A percentile compares a stretch with the other conserved stretches of the same genome.
phyloP scores from a whole-genome alignment of 2,888 invertebrate genomes.

The Polydrusus cervinus region DNA sequence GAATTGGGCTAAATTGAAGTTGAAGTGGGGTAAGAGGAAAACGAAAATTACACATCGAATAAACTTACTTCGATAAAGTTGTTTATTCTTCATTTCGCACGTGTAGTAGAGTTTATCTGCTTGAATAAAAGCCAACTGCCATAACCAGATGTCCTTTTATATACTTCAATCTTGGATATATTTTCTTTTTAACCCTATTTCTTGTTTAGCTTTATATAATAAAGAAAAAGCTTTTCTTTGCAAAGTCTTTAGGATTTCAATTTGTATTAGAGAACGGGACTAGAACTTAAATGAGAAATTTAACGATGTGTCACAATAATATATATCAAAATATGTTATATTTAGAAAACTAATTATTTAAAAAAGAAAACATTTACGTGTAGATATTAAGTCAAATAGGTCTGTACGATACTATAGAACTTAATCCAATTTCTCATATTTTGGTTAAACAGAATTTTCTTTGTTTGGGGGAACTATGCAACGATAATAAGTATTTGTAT shows the following conservation, averaged over 20 bases:
- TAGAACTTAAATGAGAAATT: background rate
- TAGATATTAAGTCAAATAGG: too few relatives aligned
- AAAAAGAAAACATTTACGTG: background rate
- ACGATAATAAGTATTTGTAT: too few relatives aligned
- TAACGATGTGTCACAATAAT: background rate
- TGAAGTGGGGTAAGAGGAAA: slow-evolving; percentile 66
- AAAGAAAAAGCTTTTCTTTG: slow-evolving; percentile 4
- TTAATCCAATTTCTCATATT: too few relatives aligned
- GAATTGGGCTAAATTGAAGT: slow-evolving; percentile 75
- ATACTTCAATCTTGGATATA: slow-evolving; percentile 1
- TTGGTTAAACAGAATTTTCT: too few relatives aligned
- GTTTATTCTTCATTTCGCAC: slow-evolving; percentile 25
- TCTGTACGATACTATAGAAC: too few relatives aligned
- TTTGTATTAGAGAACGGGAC: background rate
- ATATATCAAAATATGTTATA: background rate
- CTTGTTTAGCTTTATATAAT: slow-evolving; percentile 4
- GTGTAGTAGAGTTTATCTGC: slow-evolving; percentile 20
- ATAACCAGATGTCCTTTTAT: slow-evolving; percentile 26
- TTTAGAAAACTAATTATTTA: background rate
- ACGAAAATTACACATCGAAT: slow-evolving; percentile 30
- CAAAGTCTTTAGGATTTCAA: background rate
- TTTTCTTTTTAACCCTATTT: slow-evolving; percentile 6
- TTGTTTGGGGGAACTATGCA: too few relatives aligned
- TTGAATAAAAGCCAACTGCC: slow-evolving; percentile 13
- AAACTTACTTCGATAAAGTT: slow-evolving; percentile 16